phyloP scores from a whole-genome alignment of 2,797 vertebrate genomes.

The Selene dorsalis region DNA sequence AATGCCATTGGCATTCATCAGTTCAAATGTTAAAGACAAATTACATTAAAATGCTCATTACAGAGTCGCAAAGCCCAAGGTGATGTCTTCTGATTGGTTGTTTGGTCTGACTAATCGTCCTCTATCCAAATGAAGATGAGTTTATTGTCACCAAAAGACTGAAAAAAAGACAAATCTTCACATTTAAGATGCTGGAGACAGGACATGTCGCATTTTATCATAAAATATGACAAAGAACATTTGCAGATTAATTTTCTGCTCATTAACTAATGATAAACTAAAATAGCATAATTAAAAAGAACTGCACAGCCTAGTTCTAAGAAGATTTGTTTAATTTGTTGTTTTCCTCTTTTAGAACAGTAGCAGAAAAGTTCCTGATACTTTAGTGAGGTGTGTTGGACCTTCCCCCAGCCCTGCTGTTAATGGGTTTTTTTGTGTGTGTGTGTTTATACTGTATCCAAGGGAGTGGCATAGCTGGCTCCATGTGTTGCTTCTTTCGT shows the following conservation, averaged over 20 bases:
- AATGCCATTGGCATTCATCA: neutral
- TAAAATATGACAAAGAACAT: neutral
- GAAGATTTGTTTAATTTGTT: neutral
- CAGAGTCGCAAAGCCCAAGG: neutral
- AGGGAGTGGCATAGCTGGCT: slow-evolving; percentile 41
- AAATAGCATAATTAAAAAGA: neutral
- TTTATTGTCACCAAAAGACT: neutral
- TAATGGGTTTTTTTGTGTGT: neutral
- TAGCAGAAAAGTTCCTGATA: neutral
- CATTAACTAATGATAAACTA: neutral
- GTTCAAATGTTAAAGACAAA: too few relatives aligned
- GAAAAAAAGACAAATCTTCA: neutral
- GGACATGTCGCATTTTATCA: neutral
- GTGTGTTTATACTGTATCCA: neutral
- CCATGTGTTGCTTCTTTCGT: neutral
- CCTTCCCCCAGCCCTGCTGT: slow-evolving; percentile 1
- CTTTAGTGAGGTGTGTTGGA: neutral
- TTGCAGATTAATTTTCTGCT: neutral
- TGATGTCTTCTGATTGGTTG: neutral
- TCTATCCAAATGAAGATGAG: neutral
- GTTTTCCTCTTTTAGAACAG: neutral
- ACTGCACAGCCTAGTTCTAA: neutral
- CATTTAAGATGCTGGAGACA: neutral
- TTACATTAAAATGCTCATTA: too few relatives aligned
- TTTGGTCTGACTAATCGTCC: too few relatives aligned